Conservation (phyloP, 2,113 vertebrate species). For the Ictalurus furcatus region DNA sequence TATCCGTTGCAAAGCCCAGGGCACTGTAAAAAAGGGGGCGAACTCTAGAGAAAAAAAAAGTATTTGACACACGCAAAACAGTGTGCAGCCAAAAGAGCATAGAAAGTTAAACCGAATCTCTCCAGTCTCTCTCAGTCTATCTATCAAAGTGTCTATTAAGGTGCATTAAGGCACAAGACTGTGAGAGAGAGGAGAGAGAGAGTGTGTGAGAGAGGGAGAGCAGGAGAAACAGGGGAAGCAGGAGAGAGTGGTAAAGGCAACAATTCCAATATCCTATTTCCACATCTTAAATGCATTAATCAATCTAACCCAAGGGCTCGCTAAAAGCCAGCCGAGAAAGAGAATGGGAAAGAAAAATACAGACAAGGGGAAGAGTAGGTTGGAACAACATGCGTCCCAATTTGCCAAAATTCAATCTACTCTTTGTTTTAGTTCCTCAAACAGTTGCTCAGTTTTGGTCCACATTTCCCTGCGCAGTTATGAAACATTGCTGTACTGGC, state of each 20-base stretch:
- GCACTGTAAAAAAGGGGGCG: constrained; percentile 74
- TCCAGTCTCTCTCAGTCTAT: constrained; percentile 71
- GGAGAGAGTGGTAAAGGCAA: constrained; percentile 66
- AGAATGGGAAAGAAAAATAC: constrained; percentile 61
- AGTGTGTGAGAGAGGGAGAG: constrained; percentile 58
- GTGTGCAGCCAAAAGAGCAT: constrained; percentile 55
- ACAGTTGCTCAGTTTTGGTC: constrained; percentile 45
- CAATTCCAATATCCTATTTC: constrained; percentile 78
- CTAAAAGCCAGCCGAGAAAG: constrained; percentile 57
- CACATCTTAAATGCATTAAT: constrained; percentile 79
- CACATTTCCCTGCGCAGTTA: constrained; percentile 16
- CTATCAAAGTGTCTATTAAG: constrained; percentile 76
- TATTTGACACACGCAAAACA: constrained; percentile 61
- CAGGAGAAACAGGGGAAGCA: constrained; percentile 61
- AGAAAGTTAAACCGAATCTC: constrained; percentile 64
- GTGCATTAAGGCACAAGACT: constrained; percentile 68
- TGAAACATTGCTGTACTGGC: constrained; percentile 23
- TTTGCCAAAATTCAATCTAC: constrained; percentile 67
- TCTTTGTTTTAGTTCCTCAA: constrained; percentile 66
- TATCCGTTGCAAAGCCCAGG: constrained; percentile 98
- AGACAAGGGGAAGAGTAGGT: constrained; percentile 57
- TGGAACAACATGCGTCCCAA: constrained; percentile 67
- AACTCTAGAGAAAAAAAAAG: constrained; percentile 44
- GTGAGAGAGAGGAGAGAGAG: constrained; percentile 43
- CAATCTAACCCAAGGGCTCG: constrained; percentile 68